These are phyloP conservation scores for Balearica regulorum DNA, from an alignment of 2,797 vertebrate species.

Conservation along the genomic window DNA sequence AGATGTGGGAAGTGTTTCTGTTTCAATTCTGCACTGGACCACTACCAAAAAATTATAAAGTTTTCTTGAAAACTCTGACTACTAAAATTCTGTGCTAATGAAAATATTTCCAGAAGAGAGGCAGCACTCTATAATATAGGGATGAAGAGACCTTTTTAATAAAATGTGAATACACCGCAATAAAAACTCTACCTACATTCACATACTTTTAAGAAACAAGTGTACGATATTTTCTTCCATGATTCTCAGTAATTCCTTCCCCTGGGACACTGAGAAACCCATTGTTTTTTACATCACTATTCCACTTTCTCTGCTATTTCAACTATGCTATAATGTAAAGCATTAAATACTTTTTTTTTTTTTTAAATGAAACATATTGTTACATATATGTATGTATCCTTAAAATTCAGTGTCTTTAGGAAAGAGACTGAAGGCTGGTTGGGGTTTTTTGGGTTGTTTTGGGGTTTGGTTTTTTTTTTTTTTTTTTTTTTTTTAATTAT, in stretches of 20 bases:
- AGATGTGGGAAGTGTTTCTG: not conserved
- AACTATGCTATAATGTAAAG: not conserved
- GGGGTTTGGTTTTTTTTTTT: too few relatives aligned
- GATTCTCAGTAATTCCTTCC: not conserved
- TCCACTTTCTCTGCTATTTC: not conserved
- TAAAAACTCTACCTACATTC: not conserved
- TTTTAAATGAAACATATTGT: accelerated
- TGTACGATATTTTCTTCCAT: not conserved
- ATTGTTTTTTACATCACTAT: not conserved
- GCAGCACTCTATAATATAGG: accelerated
- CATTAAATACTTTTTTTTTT: not conserved
- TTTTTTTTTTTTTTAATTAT: not conserved
- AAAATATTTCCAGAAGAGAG: not conserved
- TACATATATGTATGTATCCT: not conserved
- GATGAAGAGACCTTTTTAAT: not conserved
- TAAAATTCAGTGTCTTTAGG: not conserved
- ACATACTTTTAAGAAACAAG: not conserved
- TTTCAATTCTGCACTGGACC: not conserved
- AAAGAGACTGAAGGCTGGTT: not conserved
- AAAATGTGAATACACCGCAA: not conserved
- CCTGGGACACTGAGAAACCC: not conserved
- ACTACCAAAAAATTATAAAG: not conserved
- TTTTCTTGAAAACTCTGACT: not conserved
- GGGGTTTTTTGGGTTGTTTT: too few relatives aligned
- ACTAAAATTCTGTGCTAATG: not conserved